Base-by-base conservation (phyloP, 2,797 vertebrate species). In the Balearica regulorum region DNA sequence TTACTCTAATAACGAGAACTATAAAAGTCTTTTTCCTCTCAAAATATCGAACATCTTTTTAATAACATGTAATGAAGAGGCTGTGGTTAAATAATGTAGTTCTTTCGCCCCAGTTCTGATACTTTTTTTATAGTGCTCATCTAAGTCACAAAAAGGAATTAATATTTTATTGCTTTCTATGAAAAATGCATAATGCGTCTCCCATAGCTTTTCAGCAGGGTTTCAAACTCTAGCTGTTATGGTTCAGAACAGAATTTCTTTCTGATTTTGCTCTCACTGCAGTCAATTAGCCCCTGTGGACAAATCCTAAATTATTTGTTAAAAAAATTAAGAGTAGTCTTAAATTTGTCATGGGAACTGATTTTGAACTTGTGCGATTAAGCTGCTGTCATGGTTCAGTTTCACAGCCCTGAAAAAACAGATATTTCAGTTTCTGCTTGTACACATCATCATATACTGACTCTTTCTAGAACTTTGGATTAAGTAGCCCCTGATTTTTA, bases 161-260 rank as follows among this genome's bases (percentile, higher is more conserved):
- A 96, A 98, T 97, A 96, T 97, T 98, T 98, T 90, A 98, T 97
- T 95, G 90, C 64, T 95, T 96, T 97, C 95, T 87, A 98, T 98
- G 91, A 98, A 98, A 97, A 98, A 98, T 98, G 96, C 94, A 98
- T 97, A 83, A 89, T 71, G 72, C 78, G 84, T 92, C 93, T 89
- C 70, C 62, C 87, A 54, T 72, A 71, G 57, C 35, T 85, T 92
- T 85, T 96, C 88, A 94, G 92, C 91, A 96, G 94, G 90, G 64
- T 85, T 91, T 95, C 89, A 94, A 95, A 93, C 83, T 88, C 49
- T 20, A 48, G 53, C 51, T 5, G 0, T 39, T 92, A 51, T 6
- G 18, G 16, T 76, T 95, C 62, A 85, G 73, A 76, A 31, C 3
- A 6, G 29, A 83, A 62, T 76, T 91, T 77, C 65, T 87, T 93